Percentiles rank a stretch among this genome's conserved stretches.
These are phyloP conservation scores for Aramus guarauna DNA, from an alignment of 2,113 vertebrate genomes.

Conservation along the genomic window DNA sequence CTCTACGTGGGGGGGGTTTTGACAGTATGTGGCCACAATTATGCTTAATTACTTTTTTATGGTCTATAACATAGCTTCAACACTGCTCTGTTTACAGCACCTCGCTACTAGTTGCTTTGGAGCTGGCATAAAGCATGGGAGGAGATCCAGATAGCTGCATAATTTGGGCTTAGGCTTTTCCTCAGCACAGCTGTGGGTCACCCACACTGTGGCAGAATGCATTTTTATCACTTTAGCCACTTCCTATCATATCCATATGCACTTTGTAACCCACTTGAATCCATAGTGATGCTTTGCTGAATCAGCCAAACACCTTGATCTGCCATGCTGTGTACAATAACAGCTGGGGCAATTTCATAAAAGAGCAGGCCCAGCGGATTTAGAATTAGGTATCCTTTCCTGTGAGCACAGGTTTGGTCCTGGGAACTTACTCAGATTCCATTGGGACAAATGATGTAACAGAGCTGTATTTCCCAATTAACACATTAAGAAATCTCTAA, in stretches of 20 bases:
- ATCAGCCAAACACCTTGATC: not conserved
- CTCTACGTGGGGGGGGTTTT: fast-evolving
- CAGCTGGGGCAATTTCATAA: not conserved
- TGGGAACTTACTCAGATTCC: not conserved
- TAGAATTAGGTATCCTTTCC: not conserved
- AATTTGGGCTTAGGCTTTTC: not conserved
- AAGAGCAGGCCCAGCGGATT: not conserved
- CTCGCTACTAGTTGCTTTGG: not conserved
- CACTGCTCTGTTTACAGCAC: not conserved
- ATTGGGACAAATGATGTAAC: not conserved
- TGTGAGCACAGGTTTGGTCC: not conserved
- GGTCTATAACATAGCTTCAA: not conserved
- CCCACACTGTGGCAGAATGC: not conserved
- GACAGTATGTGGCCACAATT: not conserved
- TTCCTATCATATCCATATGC: not conserved
- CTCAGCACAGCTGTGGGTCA: not conserved
- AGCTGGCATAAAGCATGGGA: not conserved
- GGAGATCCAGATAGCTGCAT: not conserved
- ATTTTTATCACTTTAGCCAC: not conserved
- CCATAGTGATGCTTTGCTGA: not conserved
- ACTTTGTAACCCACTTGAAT: not conserved
- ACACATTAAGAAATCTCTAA: not conserved
- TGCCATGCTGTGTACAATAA: fast-evolving
- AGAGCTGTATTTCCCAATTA: not conserved
- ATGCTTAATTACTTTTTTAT: not conserved